Percentiles rank a stretch among this genome's conserved stretches.
Conservation (phyloP, 2,797 vertebrate species). For the Halcyon leucocephala region DNA sequence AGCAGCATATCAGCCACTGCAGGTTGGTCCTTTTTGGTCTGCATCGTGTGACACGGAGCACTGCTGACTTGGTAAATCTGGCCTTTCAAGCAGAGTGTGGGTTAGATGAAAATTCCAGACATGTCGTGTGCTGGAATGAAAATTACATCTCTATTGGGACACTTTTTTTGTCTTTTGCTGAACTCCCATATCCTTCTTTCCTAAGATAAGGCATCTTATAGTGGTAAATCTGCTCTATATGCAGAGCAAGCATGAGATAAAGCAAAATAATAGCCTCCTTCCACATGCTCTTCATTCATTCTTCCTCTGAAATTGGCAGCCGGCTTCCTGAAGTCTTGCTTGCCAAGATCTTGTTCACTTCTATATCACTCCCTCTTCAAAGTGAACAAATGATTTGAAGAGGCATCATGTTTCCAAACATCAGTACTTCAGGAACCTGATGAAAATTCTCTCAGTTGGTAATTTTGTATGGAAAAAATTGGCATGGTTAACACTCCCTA, state of each 20-base stretch:
- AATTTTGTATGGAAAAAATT: neutral
- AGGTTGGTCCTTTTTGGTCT: neutral
- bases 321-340: neutral
- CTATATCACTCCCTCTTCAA: neutral
- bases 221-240: conserved; percentile 34
- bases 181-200: conserved; percentile 29
- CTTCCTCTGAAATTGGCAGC: conserved; percentile 34
- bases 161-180: conserved; percentile 45
- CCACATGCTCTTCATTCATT: conserved; percentile 10
- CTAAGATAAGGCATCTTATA: neutral
- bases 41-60: neutral
- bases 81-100: neutral
- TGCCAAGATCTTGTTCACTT: conserved; percentile 31
- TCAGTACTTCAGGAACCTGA: neutral
- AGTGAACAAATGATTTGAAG: conserved; percentile 5
- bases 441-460: neutral
- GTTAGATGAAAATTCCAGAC: conserved; percentile 33
- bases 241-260: conserved; percentile 31
- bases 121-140: neutral
- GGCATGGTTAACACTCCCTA: neutral
- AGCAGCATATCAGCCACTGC: neutral
- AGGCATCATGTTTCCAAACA: conserved; percentile 20
- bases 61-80: conserved; percentile 1
- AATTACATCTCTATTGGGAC: neutral
- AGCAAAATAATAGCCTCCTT: conserved; percentile 39